phyloP scores from a whole-genome alignment of 2,113 vertebrate genomes.

The Anguilla rostrata region DNA sequence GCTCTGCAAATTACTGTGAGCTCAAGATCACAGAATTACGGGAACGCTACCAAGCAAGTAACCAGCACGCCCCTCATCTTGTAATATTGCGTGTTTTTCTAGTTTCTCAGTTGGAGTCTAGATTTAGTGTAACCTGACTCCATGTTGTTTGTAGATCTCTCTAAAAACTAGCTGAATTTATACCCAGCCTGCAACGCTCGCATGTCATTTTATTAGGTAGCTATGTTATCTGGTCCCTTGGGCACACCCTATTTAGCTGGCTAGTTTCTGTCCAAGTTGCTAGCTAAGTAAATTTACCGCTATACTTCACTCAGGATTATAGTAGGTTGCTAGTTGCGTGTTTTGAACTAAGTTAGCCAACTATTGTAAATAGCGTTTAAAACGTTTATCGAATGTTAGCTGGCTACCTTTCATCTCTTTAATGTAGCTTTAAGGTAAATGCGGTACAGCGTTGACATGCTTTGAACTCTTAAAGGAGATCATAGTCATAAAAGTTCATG shows the following conservation, averaged over 20 bases:
- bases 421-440: neutral
- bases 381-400: neutral
- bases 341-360: too few relatives aligned
- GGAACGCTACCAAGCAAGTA: neutral
- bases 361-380: too few relatives aligned
- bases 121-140: too few relatives aligned
- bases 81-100: neutral
- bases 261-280: too few relatives aligned
- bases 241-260: conserved; percentile 5
- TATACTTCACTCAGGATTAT: too few relatives aligned
- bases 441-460: neutral
- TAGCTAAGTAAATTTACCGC: neutral
- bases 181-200: too few relatives aligned
- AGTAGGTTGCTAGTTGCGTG: too few relatives aligned
- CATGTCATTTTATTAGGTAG: neutral
- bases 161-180: too few relatives aligned
- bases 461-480: neutral
- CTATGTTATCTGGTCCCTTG: conserved; percentile 12
- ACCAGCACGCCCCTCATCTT: neutral
- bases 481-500: neutral
- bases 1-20: neutral
- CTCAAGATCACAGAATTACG: neutral
- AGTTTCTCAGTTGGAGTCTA: too few relatives aligned
- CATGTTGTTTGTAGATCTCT: too few relatives aligned
- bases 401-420: neutral